Conservation (phyloP, 2,797 vertebrate species). For the Sebastes goodei region DNA sequence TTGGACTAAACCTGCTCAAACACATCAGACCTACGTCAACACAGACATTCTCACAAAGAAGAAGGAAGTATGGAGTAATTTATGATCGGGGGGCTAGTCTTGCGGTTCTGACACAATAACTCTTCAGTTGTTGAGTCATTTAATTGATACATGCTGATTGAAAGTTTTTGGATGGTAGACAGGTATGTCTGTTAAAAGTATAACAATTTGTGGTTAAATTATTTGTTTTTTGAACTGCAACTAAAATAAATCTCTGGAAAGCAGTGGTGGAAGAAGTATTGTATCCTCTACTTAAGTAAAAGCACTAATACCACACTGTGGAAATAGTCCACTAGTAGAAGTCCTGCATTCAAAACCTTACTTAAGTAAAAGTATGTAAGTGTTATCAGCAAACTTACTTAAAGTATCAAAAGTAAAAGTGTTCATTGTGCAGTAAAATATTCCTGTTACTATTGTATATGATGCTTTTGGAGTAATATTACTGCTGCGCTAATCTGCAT, state of each 20-base stretch:
- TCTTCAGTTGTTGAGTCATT: not conserved
- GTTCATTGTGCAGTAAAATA: not conserved
- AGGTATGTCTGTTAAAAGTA: not conserved
- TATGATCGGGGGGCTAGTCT: not conserved
- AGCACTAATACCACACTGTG: not conserved
- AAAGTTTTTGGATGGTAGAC: not conserved
- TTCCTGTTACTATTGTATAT: not conserved
- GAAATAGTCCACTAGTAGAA: not conserved
- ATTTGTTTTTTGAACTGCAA: not conserved
- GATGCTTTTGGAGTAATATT: not conserved
- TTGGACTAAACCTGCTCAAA: constrained; percentile 28
- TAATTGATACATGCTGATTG: not conserved
- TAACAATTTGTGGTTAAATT: not conserved
- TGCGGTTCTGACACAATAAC: not conserved
- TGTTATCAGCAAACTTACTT: not conserved
- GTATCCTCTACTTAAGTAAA: not conserved
- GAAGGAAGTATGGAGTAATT: constrained; percentile 31
- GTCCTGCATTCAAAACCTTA: not conserved
- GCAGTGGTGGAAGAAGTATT: not conserved
- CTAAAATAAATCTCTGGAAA: not conserved
- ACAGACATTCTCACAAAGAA: not conserved
- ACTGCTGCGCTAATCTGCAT: not conserved
- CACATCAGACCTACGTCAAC: constrained; percentile 26
- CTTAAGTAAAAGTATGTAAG: not conserved
- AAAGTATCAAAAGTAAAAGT: not conserved